Conservation (phyloP, 2,113 vertebrate genomes). For the Onychorhynchus coronatus region DNA sequence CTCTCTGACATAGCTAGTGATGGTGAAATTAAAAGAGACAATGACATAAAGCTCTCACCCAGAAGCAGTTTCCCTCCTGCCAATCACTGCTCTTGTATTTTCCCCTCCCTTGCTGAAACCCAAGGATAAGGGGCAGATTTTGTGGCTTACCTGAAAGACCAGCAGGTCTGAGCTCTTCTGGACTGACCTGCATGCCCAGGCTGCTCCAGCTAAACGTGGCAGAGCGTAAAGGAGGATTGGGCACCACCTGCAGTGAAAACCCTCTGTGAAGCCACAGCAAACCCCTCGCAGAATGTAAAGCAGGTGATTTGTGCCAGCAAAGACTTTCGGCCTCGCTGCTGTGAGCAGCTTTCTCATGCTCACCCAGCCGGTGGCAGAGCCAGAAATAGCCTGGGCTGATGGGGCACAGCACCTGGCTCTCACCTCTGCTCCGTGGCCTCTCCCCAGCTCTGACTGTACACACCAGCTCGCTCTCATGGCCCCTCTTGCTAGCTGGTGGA, state of each 20-base stretch:
- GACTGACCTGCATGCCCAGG: not conserved
- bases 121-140: not conserved
- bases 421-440: fast-evolving
- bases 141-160: not conserved
- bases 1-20: constrained; percentile 43
- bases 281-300: not conserved
- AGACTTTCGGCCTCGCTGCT: not conserved
- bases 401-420: not conserved
- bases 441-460: not conserved
- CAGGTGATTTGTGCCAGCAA: not conserved
- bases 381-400: not conserved
- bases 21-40: constrained; percentile 52
- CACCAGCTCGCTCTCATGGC: fast-evolving
- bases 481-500: not conserved
- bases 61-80: not conserved
- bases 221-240: fast-evolving
- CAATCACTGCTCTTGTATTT: not conserved
- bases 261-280: not conserved
- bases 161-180: not conserved
- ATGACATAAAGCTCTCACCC: constrained; percentile 28
- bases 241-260: not conserved
- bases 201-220: not conserved
- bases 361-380: not conserved
- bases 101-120: not conserved
- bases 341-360: fast-evolving